Evolutionary conservation across 35 echinoderm and acorn worm genomes (phyloP).

Genomic region (Diadema setosum): DNA sequence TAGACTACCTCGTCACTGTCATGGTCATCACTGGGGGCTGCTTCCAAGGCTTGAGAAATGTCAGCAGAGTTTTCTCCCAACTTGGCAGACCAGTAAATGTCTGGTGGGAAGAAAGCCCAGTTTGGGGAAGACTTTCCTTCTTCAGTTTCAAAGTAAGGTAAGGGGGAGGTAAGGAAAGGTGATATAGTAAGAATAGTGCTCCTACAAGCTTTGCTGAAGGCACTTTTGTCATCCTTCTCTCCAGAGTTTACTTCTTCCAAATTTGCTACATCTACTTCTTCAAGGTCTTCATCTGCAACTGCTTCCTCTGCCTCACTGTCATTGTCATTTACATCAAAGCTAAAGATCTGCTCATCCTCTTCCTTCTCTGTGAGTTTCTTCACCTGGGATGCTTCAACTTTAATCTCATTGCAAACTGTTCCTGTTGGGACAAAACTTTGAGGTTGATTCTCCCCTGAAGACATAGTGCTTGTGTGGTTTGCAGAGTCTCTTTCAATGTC

Average conservation of each 20-base stretch:
- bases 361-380: not conserved
- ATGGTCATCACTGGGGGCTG: not conserved
- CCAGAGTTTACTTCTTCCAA: not conserved
- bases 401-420: not conserved
- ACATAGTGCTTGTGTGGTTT: too few species aligned
- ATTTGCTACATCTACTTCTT: not conserved
- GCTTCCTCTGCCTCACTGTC: conserved; percentile 12
- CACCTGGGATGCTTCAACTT: not conserved
- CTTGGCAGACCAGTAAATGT: conserved; percentile 60
- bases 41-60: not conserved
- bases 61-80: not conserved
- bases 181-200: conserved; percentile 51
- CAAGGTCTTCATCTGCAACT: not conserved
- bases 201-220: conserved; percentile 37
- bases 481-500: too few species aligned
- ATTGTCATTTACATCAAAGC: not conserved
- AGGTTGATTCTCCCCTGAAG: too few species aligned
- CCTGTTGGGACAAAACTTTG: too few species aligned
- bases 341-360: not conserved
- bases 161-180: conserved; percentile 27
- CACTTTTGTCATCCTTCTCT: conserved; percentile 5
- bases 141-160: conserved; percentile 71
- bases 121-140: conserved; percentile 41
- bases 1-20: not conserved
- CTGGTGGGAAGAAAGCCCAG: conserved; percentile 29